A percentile compares a stretch with the other conserved stretches of the same genome.
These are phyloP conservation scores for Leistus spinibarbis DNA, from an alignment of 2,888 invertebrate species.

Conservation along the genomic window DNA sequence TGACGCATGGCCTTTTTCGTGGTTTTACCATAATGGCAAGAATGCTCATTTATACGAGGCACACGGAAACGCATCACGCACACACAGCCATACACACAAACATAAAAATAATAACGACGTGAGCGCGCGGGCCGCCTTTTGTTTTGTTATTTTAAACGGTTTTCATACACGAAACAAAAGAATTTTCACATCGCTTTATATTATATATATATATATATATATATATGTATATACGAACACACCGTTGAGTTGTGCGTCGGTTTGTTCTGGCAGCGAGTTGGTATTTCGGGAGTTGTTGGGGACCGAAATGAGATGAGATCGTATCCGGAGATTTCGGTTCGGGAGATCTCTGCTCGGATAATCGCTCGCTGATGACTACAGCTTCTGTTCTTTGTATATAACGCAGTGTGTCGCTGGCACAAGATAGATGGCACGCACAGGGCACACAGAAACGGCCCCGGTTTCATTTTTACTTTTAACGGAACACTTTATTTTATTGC, in stretches of 20 bases:
- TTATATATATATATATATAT: not conserved
- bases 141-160: conserved; percentile 22
- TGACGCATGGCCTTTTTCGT: not conserved
- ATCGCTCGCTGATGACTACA: conserved; percentile 27
- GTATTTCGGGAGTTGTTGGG: not conserved
- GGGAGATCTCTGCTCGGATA: conserved; percentile 31
- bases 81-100: conserved; percentile 3
- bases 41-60: conserved; percentile 20
- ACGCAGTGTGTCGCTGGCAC: not conserved
- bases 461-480: not conserved
- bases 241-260: not conserved
- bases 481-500: not conserved
- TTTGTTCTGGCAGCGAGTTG: not conserved
- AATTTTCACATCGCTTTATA: conserved; percentile 11
- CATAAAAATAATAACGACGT: conserved; percentile 28
- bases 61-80: conserved; percentile 25
- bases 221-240: not conserved
- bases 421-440: not conserved
- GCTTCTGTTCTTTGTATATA: conserved; percentile 28
- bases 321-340: conserved; percentile 24
- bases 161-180: conserved; percentile 29
- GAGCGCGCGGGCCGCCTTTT: conserved; percentile 17
- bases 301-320: conserved; percentile 17
- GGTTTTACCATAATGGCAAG: not conserved
- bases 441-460: not conserved